These are phyloP conservation scores for Cataglyphis hispanica DNA, from an alignment of 1,140 invertebrate genomes.

Conservation along the genomic window DNA sequence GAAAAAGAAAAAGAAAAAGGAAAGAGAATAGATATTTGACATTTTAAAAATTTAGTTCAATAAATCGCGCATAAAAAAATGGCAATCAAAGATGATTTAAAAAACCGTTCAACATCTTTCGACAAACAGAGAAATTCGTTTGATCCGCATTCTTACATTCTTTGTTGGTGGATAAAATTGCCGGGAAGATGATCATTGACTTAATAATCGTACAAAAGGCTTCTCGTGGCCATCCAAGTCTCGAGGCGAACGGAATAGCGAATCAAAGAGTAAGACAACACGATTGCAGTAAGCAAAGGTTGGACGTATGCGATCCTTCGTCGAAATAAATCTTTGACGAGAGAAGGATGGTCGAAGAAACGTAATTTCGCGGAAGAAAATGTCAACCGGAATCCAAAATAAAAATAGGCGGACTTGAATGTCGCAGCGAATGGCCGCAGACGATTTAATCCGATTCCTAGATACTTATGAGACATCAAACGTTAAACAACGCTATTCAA, in stretches of 20 bases:
- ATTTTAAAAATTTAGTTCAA: background rate
- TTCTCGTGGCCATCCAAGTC: background rate
- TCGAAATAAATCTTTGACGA: constrained; percentile 18
- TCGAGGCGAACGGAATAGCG: constrained; percentile 10
- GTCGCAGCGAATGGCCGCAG: background rate
- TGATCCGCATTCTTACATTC: background rate
- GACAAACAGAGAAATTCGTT: constrained; percentile 13
- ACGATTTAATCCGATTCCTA: constrained; percentile 43
- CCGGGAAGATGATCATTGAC: background rate
- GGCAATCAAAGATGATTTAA: background rate
- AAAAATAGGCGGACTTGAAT: background rate
- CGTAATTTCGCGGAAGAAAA: constrained; percentile 50
- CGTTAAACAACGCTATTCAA: constrained; percentile 25
- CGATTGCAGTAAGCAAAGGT: constrained; percentile 62
- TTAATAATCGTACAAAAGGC: constrained; percentile 37
- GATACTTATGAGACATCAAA: constrained; percentile 34
- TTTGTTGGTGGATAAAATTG: constrained; percentile 25
- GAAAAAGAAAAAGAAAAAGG: background rate
- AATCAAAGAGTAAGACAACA: background rate
- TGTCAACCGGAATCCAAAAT: constrained; percentile 16
- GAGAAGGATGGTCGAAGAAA: constrained; percentile 33
- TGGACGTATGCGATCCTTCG: constrained; percentile 50
- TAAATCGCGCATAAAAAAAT: constrained; percentile 3
- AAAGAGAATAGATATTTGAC: background rate
- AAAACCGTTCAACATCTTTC: background rate